A percentile compares a stretch with the other conserved stretches of the same genome.
Evolutionary conservation across 2,888 invertebrate genomes (phyloP).

Genomic region (Cataglyphis rosenhaueri): DNA sequence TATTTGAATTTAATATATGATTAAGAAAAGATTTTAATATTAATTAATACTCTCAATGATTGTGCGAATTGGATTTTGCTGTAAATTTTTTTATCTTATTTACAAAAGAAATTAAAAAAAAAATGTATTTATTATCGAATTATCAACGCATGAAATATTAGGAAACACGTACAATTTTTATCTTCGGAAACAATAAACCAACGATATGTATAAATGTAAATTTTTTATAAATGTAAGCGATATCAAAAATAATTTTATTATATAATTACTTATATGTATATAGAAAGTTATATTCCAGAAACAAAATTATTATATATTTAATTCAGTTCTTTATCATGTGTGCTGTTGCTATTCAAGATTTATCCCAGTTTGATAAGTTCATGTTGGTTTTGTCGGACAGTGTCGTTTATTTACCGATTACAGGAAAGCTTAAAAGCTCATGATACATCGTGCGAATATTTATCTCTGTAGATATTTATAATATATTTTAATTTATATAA

Average conservation of each 20-base stretch:
- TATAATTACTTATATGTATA: background rate
- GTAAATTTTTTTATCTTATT: background rate
- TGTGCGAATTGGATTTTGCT: background rate
- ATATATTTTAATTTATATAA: background rate
- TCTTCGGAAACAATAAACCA: background rate
- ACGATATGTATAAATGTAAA: background rate
- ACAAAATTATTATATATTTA: background rate
- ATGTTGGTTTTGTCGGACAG: background rate
- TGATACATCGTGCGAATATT: background rate
- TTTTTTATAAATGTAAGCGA: background rate
- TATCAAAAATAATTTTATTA: background rate
- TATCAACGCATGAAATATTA: constrained; percentile 40
- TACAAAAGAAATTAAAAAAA: background rate
- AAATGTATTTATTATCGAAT: background rate
- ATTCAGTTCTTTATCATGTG: background rate
- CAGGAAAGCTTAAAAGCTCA: background rate
- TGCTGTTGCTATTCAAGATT: background rate
- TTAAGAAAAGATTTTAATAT: background rate
- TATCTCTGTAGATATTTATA: background rate
- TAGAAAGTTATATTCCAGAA: background rate
- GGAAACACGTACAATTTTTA: constrained; percentile 14
- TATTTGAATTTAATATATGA: background rate
- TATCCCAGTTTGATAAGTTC: constrained; percentile 24
- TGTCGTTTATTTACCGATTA: constrained; percentile 7
- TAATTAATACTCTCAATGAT: background rate